A percentile compares a stretch with the other conserved stretches of the same genome.
Conservation (phyloP, 2,113 vertebrate species). For the Trogon melanurus region DNA sequence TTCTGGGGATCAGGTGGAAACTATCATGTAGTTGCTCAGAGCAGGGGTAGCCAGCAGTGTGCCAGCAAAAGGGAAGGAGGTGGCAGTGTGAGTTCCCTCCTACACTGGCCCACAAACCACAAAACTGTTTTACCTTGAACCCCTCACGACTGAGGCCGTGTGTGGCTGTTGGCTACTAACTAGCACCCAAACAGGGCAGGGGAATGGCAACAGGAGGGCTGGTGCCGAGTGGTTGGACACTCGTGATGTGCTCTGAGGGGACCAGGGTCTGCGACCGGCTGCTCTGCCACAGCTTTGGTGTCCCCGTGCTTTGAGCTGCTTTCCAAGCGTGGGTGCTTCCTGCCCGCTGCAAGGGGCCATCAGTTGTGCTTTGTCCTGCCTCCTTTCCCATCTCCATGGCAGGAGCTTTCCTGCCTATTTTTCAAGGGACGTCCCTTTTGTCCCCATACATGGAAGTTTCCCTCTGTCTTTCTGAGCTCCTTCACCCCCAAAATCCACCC, state of each 20-base stretch:
- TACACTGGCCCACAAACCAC: neutral
- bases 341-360: fast-evolving
- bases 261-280: neutral
- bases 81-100: neutral
- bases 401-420: neutral
- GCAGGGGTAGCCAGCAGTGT: neutral
- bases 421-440: neutral
- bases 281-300: neutral
- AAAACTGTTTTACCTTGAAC: neutral
- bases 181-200: fast-evolving
- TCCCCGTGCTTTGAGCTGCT: neutral
- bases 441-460: neutral
- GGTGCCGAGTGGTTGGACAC: neutral
- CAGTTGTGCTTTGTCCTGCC: fast-evolving
- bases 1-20: neutral
- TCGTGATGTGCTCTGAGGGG: neutral
- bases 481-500: neutral
- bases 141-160: fast-evolving
- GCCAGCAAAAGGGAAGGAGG: neutral
- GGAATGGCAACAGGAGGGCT: neutral
- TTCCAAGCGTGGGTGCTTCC: neutral
- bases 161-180: neutral
- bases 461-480: neutral
- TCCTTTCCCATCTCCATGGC: neutral
- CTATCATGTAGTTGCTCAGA: fast-evolving